Evolutionary conservation across 2,113 vertebrate species (phyloP).

Genomic region (Rhadina sibilatrix): DNA sequence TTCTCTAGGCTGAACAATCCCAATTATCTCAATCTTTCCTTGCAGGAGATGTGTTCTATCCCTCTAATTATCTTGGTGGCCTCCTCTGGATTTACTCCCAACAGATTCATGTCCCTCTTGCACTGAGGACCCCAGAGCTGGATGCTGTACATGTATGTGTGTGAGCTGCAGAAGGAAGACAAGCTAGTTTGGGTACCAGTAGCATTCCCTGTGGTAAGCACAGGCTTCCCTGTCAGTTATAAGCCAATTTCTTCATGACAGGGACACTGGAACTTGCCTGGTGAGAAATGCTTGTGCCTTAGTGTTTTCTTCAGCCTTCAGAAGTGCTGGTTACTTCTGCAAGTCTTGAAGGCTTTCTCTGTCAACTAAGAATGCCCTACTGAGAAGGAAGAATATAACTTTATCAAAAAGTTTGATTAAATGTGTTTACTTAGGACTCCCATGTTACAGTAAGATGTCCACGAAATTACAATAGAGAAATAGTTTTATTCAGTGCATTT

Average conservation of each 20-base stretch:
- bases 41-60: background rate
- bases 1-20: background rate
- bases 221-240: background rate
- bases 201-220: background rate
- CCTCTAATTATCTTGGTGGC: background rate
- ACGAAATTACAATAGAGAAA: background rate
- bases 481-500: background rate
- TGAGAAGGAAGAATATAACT: background rate
- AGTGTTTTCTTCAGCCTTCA: background rate
- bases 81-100: background rate
- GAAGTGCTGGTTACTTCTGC: background rate
- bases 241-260: background rate
- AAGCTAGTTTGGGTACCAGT: background rate
- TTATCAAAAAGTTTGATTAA: background rate
- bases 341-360: background rate
- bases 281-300: background rate
- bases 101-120: background rate
- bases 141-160: accelerated
- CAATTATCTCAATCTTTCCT: background rate
- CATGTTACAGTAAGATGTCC: background rate
- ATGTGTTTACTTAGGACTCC: background rate
- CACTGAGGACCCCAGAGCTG: background rate
- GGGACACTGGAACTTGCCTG: background rate
- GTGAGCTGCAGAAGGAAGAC: background rate
- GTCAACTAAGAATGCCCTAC: background rate